These are phyloP conservation scores for Corythucha ciliata DNA, from an alignment of 2,888 invertebrate genomes.

Conservation along the genomic window DNA sequence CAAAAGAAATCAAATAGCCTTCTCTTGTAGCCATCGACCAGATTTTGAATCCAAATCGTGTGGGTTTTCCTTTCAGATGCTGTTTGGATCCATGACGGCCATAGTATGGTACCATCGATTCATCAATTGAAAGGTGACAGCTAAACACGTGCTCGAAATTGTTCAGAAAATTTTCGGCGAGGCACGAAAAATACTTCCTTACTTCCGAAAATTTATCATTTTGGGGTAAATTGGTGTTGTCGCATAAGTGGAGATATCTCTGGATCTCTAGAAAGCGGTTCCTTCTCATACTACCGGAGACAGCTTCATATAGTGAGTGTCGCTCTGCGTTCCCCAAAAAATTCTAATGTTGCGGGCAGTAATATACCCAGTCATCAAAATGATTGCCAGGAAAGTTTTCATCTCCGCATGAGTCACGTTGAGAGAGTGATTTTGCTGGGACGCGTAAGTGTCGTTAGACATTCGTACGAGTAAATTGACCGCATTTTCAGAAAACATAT, in stretches of 20 bases:
- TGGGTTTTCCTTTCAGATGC: constrained; percentile 29
- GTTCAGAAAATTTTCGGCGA: constrained; percentile 25
- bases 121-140: constrained; percentile 26
- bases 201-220: constrained; percentile 30
- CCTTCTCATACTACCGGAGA: constrained; percentile 17
- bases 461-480: constrained; percentile 1
- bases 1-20: constrained; percentile 8
- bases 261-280: constrained; percentile 24
- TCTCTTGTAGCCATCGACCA: constrained; percentile 18
- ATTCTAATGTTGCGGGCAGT: constrained; percentile 16
- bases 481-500: constrained; percentile 15
- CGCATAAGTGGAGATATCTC: constrained; percentile 20
- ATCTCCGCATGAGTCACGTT: constrained; percentile 12
- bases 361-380: constrained; percentile 21
- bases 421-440: constrained; percentile 5
- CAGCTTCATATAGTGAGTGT: constrained; percentile 9
- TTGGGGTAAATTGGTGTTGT: constrained; percentile 18
- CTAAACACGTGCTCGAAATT: constrained; percentile 21
- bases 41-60: constrained; percentile 27
- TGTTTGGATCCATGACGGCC: constrained; percentile 28
- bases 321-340: constrained; percentile 11
- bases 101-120: constrained; percentile 31
- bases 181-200: constrained; percentile 24
- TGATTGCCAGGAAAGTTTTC: constrained; percentile 18
- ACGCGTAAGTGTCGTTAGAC: constrained; percentile 5